Evolutionary conservation across 2,113 vertebrate species (phyloP).

Genomic region (Otocyon megalotis): DNA sequence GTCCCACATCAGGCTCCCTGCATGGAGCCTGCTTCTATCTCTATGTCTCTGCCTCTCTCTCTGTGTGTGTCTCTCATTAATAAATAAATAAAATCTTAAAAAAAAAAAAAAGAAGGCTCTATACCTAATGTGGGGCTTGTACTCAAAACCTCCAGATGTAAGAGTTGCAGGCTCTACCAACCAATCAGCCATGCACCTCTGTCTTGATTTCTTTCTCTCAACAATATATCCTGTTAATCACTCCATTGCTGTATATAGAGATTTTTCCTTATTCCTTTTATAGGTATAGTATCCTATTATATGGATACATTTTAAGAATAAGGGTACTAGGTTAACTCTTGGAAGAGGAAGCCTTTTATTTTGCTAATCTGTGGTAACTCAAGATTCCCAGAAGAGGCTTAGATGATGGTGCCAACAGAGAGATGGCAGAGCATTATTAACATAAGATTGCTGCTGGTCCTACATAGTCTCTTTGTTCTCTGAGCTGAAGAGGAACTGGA

Average conservation of each 20-base stretch:
- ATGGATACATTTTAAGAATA: background rate
- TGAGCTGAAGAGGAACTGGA: background rate
- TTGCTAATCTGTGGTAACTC: background rate
- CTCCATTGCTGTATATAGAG: background rate
- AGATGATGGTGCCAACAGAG: background rate
- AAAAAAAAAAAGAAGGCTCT: background rate
- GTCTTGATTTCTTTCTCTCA: background rate
- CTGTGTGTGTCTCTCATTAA: too few species aligned
- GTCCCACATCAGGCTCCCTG: too few species aligned
- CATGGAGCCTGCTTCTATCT: too few species aligned
- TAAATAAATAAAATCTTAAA: too few species aligned
- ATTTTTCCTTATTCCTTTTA: background rate
- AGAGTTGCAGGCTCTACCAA: background rate
- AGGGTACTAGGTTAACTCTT: background rate
- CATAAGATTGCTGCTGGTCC: background rate
- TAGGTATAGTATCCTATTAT: background rate
- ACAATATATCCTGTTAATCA: background rate
- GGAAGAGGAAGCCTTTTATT: constrained; percentile 37
- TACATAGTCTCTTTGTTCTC: background rate
- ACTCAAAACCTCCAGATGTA: background rate
- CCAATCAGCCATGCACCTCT: background rate
- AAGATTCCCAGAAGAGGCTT: background rate
- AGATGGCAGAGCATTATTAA: background rate
- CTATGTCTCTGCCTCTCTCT: too few species aligned
- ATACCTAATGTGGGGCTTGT: background rate